Percentiles rank a stretch among this genome's conserved stretches.
phyloP scores from a whole-genome alignment of 2,888 invertebrate genomes.

The Mythimna pallens region DNA sequence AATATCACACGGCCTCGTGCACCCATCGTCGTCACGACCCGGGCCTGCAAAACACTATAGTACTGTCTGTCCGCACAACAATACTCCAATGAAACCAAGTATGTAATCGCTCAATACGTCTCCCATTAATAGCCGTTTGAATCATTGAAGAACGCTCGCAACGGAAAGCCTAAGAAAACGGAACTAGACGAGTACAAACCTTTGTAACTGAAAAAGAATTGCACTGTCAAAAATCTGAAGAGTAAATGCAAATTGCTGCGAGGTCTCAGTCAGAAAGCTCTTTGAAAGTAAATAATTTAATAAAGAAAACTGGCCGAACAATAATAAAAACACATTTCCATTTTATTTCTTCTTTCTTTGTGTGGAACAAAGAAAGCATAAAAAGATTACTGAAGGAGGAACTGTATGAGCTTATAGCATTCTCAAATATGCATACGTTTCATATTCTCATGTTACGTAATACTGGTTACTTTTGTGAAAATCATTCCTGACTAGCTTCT shows the following conservation, averaged over 20 bases:
- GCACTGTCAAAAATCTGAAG: conserved; percentile 27
- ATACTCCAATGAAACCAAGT: conserved; percentile 52
- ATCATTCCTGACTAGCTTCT: background rate
- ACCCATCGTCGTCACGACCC: conserved; percentile 77
- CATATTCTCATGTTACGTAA: conserved; percentile 3
- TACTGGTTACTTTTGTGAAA: background rate
- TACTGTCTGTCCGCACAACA: conserved; percentile 59
- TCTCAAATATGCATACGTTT: conserved; percentile 23
- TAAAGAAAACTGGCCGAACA: conserved; percentile 32
- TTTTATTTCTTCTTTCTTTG: conserved; percentile 39
- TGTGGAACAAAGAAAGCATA: conserved; percentile 36
- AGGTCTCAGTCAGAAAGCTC: conserved; percentile 35
- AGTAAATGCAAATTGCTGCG: conserved; percentile 35
- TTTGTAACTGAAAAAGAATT: conserved; percentile 12
- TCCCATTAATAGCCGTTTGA: conserved; percentile 50
- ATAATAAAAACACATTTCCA: conserved; percentile 49
- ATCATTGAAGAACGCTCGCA: conserved; percentile 45
- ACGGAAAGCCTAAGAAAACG: conserved; percentile 20
- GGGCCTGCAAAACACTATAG: conserved; percentile 61
- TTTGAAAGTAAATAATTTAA: conserved; percentile 49
- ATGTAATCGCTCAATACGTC: conserved; percentile 45
- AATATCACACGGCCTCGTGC: conserved; percentile 81
- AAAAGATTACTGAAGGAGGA: conserved; percentile 34
- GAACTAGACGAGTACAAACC: conserved; percentile 18
- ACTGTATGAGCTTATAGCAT: conserved; percentile 27